Percentiles rank a stretch among this genome's conserved stretches.
Evolutionary conservation across 1,140 invertebrate species (phyloP).

Genomic region (Trissolcus basalis): DNA sequence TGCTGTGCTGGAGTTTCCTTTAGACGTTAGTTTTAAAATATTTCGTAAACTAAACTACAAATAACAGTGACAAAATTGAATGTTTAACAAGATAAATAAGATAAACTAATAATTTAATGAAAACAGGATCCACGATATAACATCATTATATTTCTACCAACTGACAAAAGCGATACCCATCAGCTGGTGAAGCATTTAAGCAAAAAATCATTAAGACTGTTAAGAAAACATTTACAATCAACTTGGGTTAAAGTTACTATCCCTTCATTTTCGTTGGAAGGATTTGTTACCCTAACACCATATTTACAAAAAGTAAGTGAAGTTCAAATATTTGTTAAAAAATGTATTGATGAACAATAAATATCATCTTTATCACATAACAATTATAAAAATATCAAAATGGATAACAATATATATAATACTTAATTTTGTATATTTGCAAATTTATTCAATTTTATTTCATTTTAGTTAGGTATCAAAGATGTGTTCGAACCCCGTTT

Average conservation of each 20-base stretch:
- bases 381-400: background rate
- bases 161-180: slow-evolving; percentile 70
- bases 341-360: background rate
- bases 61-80: too few relatives aligned
- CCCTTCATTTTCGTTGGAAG: slow-evolving; percentile 85
- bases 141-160: slow-evolving; percentile 75
- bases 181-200: slow-evolving; percentile 69
- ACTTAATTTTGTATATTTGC: background rate
- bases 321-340: background rate
- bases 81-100: too few relatives aligned
- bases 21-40: slow-evolving; percentile 78
- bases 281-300: slow-evolving; percentile 85
- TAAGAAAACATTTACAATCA: slow-evolving; percentile 81
- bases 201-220: slow-evolving; percentile 78
- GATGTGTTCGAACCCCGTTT: slow-evolving; percentile 86
- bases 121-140: slow-evolving; percentile 77
- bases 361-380: slow-evolving; percentile 9
- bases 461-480: slow-evolving; percentile 81
- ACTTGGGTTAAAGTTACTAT: slow-evolving; percentile 84
- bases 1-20: slow-evolving; percentile 83
- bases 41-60: background rate
- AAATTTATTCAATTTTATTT: background rate
- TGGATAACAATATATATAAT: background rate
- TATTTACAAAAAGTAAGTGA: slow-evolving; percentile 84
- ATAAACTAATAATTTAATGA: background rate